These are phyloP conservation scores for Euura lappo DNA, from an alignment of 1,140 invertebrate genomes.

Conservation along the genomic window DNA sequence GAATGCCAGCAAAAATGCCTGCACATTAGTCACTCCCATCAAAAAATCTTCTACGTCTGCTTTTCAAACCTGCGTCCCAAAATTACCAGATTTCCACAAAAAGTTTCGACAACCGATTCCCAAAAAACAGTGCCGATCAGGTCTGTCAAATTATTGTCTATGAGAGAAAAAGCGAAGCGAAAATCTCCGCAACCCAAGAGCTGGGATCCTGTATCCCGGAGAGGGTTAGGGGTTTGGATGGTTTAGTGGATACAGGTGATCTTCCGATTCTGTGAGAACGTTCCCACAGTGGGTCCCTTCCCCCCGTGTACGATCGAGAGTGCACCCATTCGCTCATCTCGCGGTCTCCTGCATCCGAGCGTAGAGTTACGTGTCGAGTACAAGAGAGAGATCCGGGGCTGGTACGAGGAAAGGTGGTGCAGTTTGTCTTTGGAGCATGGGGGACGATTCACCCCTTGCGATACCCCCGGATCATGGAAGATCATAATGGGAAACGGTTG, in stretches of 20 bases:
- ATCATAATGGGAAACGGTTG: slow-evolving; percentile 53
- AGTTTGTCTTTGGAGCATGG: slow-evolving; percentile 2
- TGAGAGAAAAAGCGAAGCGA: too few species aligned
- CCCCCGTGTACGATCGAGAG: neutral
- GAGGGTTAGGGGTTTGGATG: neutral
- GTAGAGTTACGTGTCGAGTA: slow-evolving; percentile 6
- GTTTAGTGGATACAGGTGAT: slow-evolving; percentile 50
- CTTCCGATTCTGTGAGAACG: slow-evolving; percentile 50
- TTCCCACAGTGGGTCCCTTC: slow-evolving; percentile 46
- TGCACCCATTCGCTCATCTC: slow-evolving; percentile 22
- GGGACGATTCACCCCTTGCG: slow-evolving; percentile 25
- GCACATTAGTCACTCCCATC: too few species aligned
- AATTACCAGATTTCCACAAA: too few species aligned
- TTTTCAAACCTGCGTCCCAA: too few species aligned
- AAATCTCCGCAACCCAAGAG: too few species aligned
- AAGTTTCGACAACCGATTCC: too few species aligned
- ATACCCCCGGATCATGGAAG: slow-evolving; percentile 28
- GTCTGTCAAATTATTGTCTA: too few species aligned
- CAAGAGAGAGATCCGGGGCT: neutral
- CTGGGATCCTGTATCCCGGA: neutral
- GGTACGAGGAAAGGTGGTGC: slow-evolving; percentile 29
- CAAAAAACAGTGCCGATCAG: too few species aligned
- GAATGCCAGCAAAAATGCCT: neutral
- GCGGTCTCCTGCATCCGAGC: slow-evolving; percentile 16
- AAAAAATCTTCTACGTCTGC: too few species aligned